phyloP scores from a whole-genome alignment of 37 sponge, comb jelly and placozoan species.

The Agelas oroides region DNA sequence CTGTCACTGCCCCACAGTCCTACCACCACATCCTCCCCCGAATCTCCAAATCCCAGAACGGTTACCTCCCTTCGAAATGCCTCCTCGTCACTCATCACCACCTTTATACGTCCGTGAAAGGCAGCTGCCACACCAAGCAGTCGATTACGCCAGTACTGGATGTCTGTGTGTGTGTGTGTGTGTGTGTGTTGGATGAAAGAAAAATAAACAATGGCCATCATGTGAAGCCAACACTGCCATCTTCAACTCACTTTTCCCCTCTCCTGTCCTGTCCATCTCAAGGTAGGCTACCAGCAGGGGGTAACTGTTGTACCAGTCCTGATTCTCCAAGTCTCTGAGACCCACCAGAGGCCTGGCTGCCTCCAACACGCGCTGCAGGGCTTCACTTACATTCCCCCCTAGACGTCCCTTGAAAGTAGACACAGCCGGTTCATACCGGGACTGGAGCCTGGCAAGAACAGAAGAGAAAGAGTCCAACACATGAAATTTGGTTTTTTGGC shows the following conservation, averaged over 20 bases:
- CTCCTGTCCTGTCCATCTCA: conserved; percentile 43
- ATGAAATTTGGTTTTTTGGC: too few species aligned
- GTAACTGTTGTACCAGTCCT: conserved; percentile 17
- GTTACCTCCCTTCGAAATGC: conserved; percentile 42
- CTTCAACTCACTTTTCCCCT: neutral
- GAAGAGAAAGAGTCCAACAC: too few species aligned
- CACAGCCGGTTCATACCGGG: conserved; percentile 4
- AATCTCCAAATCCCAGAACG: conserved; percentile 36
- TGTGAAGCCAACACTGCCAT: too few species aligned
- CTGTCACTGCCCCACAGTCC: conserved; percentile 39
- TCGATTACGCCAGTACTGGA: conserved; percentile 48
- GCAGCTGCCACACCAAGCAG: conserved; percentile 47
- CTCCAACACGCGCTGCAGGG: conserved; percentile 9
- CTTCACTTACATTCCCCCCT: neutral
- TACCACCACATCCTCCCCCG: conserved; percentile 65
- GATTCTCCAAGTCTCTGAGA: conserved; percentile 32
- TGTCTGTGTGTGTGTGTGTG: conserved; percentile 5
- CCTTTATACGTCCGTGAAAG: neutral
- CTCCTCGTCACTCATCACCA: conserved; percentile 43
- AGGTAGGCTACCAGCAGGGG: conserved; percentile 65
- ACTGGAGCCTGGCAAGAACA: neutral
- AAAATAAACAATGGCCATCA: too few species aligned
- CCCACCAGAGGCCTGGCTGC: conserved; percentile 57
- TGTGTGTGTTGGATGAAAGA: too few species aligned
- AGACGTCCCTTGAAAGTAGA: neutral